Conservation (phyloP, 2,888 invertebrate species). For the Hylaea fasciaria region DNA sequence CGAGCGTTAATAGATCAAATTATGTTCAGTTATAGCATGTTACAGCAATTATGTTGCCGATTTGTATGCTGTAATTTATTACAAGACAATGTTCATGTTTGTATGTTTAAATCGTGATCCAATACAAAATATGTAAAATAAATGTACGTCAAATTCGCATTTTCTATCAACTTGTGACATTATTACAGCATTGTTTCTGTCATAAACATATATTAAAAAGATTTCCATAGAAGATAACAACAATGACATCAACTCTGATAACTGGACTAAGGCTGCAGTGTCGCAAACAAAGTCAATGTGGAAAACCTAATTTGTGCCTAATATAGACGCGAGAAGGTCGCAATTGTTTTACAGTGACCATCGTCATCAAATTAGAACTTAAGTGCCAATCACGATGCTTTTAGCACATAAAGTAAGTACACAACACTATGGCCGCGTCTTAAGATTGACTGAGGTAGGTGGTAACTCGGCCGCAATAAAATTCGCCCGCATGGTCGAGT, state of each 20-base stretch:
- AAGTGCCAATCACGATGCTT: slow-evolving; percentile 6
- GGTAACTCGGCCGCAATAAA: too few relatives aligned
- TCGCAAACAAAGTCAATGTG: neutral
- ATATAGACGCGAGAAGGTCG: slow-evolving; percentile 15
- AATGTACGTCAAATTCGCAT: too few relatives aligned
- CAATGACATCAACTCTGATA: neutral
- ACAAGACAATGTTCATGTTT: too few relatives aligned
- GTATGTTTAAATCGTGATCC: neutral
- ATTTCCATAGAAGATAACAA: neutral
- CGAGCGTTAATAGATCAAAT: slow-evolving; percentile 28
- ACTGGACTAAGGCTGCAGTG: neutral
- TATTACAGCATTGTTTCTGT: too few relatives aligned
- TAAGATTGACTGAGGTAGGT: too few relatives aligned
- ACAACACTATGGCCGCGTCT: neutral
- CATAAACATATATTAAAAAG: too few relatives aligned
- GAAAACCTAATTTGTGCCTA: slow-evolving; percentile 3
- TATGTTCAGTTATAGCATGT: slow-evolving; percentile 24
- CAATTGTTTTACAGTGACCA: slow-evolving; percentile 12
- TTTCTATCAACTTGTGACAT: too few relatives aligned
- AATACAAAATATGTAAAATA: too few relatives aligned
- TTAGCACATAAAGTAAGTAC: neutral
- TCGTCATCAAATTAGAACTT: slow-evolving; percentile 18
- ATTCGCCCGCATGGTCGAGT: too few relatives aligned
- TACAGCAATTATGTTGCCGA: slow-evolving; percentile 14
- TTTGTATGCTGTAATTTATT: slow-evolving; percentile 11